Evolutionary conservation across 2,888 invertebrate genomes (phyloP).

Genomic region (Rutpela maculata): DNA sequence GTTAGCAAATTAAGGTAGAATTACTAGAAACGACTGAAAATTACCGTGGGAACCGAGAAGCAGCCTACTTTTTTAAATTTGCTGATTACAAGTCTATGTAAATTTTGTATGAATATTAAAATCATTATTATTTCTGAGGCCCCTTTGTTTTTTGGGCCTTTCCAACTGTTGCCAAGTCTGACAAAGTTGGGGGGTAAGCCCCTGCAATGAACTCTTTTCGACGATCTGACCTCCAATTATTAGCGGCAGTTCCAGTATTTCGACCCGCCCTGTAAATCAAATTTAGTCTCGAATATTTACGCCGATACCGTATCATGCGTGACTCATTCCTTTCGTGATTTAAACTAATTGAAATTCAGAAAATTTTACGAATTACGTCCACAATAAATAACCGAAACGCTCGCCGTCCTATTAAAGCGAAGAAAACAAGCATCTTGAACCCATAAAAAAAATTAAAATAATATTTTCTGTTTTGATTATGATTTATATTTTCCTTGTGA

Average conservation of each 20-base stretch:
- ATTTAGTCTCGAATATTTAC: not conserved
- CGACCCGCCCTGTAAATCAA: not conserved
- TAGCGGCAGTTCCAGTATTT: not conserved
- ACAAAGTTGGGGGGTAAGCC: too few species aligned
- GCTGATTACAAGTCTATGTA: too few species aligned
- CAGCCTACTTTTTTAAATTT: too few species aligned
- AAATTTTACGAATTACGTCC: not conserved
- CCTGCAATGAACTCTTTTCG: too few species aligned
- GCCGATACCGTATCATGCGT: not conserved
- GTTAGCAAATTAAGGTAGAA: too few species aligned
- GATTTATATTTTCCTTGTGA: slow-evolving; percentile 25
- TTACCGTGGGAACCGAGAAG: too few species aligned
- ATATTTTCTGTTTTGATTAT: slow-evolving; percentile 19
- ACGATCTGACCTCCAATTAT: too few species aligned
- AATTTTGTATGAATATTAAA: too few species aligned
- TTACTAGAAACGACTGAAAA: too few species aligned
- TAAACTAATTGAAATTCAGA: not conserved
- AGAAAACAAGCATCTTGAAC: not conserved
- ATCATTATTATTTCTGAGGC: too few species aligned
- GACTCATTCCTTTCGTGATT: not conserved
- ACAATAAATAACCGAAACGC: not conserved
- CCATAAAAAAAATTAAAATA: slow-evolving; percentile 20
- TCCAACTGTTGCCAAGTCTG: too few species aligned
- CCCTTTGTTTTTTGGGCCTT: too few species aligned
- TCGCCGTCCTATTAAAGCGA: not conserved